Evolutionary conservation across 2,888 invertebrate genomes (phyloP).

Genomic region (Trichopoda pennipes): DNA sequence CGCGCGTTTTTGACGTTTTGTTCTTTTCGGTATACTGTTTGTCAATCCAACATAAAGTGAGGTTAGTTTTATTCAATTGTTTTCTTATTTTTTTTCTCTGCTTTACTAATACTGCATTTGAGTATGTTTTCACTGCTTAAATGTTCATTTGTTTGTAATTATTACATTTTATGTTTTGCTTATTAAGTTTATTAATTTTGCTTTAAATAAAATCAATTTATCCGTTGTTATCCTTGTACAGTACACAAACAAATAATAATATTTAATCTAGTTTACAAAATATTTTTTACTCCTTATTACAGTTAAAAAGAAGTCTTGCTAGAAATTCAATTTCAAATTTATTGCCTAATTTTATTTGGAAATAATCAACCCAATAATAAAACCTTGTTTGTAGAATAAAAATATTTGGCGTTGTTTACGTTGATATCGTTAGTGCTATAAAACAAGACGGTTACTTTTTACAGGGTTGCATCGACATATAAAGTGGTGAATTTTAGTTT

Average conservation of each 20-base stretch:
- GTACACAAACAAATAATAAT: not conserved
- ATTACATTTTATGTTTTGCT: constrained; percentile 64
- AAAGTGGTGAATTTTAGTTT: not conserved
- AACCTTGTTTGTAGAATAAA: constrained; percentile 15
- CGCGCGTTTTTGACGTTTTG: constrained; percentile 69
- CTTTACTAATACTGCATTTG: not conserved
- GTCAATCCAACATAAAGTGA: constrained; percentile 50
- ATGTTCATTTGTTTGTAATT: constrained; percentile 50
- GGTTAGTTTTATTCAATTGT: constrained; percentile 57
- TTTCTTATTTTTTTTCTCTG: constrained; percentile 36
- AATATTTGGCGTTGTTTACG: constrained; percentile 57
- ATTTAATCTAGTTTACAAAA: not conserved
- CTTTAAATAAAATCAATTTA: constrained; percentile 32
- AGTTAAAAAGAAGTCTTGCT: not conserved
- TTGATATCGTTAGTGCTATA: constrained; percentile 38
- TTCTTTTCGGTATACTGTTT: constrained; percentile 64
- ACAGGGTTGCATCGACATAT: constrained; percentile 24
- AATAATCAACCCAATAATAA: constrained; percentile 16
- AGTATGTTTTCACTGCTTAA: not conserved
- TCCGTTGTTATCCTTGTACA: not conserved
- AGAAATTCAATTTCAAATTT: not conserved
- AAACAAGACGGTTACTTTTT: not conserved
- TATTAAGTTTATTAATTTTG: constrained; percentile 45
- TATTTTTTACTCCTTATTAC: not conserved
- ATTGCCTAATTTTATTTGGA: not conserved